phyloP scores from a whole-genome alignment of 2,113 vertebrate species.

The Fulica atra region DNA sequence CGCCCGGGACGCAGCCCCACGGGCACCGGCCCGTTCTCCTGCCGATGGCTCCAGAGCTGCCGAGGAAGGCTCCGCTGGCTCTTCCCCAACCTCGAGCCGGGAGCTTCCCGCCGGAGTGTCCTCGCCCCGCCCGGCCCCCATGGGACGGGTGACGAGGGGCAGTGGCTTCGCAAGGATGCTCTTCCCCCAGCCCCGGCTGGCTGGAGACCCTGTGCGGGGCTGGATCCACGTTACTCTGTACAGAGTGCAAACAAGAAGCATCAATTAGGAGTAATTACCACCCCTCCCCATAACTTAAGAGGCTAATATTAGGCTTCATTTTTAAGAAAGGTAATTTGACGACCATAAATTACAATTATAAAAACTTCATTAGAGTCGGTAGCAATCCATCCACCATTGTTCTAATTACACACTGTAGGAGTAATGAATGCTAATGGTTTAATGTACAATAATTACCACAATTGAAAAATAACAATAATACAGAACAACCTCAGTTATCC shows the following conservation, averaged over 20 bases:
- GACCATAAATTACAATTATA: slow-evolving; percentile 84
- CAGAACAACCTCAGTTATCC: slow-evolving; percentile 70
- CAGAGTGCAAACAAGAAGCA: slow-evolving; percentile 71
- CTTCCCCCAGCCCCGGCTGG: neutral
- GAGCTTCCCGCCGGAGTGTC: neutral
- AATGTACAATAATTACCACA: slow-evolving; percentile 80
- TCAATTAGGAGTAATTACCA: slow-evolving; percentile 79
- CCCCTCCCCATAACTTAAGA: slow-evolving; percentile 74
- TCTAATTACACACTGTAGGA: slow-evolving; percentile 82
- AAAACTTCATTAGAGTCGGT: slow-evolving; percentile 83
- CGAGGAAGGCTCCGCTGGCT: neutral
- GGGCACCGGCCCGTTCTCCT: rapidly evolving
- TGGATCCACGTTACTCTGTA: neutral
- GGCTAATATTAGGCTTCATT: slow-evolving; percentile 74
- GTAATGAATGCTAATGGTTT: slow-evolving; percentile 85
- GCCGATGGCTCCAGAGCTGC: neutral
- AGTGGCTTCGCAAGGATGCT: neutral
- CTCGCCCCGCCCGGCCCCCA: rapidly evolving
- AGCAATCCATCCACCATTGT: slow-evolving; percentile 79
- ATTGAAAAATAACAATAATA: slow-evolving; percentile 81
- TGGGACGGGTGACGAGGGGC: rapidly evolving
- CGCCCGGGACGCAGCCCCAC: neutral
- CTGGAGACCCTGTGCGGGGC: neutral
- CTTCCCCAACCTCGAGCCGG: rapidly evolving
- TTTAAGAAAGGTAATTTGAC: slow-evolving; percentile 81